Evolutionary conservation across 2,888 invertebrate species (phyloP), one percentile per base, ranked within the genome.

Genomic region (Folsomia manolachei): DNA sequence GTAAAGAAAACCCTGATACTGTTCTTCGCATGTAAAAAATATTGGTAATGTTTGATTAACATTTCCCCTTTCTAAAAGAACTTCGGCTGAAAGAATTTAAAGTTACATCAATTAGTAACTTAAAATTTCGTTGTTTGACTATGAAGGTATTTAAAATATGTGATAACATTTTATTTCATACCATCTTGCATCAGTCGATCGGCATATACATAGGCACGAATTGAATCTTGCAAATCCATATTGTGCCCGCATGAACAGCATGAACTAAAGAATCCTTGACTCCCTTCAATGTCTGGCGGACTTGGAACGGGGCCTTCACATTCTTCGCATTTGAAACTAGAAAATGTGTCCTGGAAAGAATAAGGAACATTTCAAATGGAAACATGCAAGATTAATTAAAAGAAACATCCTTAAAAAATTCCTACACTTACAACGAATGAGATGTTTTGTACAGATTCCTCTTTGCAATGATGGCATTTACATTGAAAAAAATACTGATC

Each of bases 401-500:
- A n/a, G n/a, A n/a, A n/a, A n/a, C n/a, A n/a, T n/a, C n/a, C n/a
- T 39, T 39, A 39, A 39, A 39, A 39, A 39, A 26, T 63, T 19
- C 4, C n/a, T 18, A 63, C 25, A n/a, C 69, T 66, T 76, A 77
- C 80, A 9, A 74, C 71, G 65, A 74, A 79, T 19, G 74, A 75
- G 18, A 70, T 71, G 53, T 75, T 77, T 19, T 63, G 27, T 11
- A 73, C 67, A 64, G 56, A 56, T 23, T 80, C 81, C 84, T 85
- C 21, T 81, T 85, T 81, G 83, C 96, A 96, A 39, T 90, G 88
- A 2, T 84, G 81, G 83, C 96, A 97, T 63, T 85, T 82, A 83
- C 96, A 97, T 0, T 85, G 84, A 84, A 97, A 96, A 83, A 88
- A 88, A 84, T 95, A 96, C 81, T 91, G 91, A 21, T 87, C 86